Evolutionary conservation across 1,140 invertebrate species (phyloP).

Genomic region (Chelonus insularis): DNA sequence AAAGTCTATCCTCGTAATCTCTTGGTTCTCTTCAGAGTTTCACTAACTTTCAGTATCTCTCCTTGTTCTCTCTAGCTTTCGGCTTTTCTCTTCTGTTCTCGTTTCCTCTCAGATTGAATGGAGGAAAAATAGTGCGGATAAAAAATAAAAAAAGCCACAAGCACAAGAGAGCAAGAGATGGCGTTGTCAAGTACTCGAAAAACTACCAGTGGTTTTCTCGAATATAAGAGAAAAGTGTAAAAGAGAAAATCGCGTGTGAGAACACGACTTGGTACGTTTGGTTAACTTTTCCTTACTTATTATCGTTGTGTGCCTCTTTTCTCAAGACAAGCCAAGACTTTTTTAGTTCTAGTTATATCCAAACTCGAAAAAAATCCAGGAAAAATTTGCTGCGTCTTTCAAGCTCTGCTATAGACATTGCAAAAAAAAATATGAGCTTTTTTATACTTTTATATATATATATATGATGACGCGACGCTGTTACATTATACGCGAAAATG

Average conservation of each 20-base stretch:
- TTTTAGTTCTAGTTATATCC: background rate
- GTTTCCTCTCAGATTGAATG: background rate
- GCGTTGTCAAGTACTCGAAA: background rate
- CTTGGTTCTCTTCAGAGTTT: slow-evolving; percentile 4
- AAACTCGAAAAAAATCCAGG: background rate
- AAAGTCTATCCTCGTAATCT: slow-evolving; percentile 23
- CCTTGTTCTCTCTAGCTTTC: background rate
- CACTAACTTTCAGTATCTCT: slow-evolving; percentile 16
- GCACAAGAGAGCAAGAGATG: background rate
- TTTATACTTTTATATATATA: background rate
- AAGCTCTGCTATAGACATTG: too few relatives aligned
- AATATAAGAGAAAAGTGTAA: background rate
- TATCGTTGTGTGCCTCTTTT: background rate
- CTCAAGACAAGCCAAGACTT: background rate
- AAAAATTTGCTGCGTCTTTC: background rate
- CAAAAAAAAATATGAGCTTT: background rate
- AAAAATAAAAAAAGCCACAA: background rate
- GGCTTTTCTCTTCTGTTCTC: background rate
- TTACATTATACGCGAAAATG: slow-evolving; percentile 1
- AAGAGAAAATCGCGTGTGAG: background rate
- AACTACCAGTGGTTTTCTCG: background rate
- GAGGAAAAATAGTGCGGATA: background rate
- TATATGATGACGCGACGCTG: background rate
- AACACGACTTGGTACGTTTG: background rate
- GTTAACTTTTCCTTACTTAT: background rate